Evolutionary conservation across 2,888 invertebrate genomes (phyloP).

Genomic region (Apodemia duryi): DNA sequence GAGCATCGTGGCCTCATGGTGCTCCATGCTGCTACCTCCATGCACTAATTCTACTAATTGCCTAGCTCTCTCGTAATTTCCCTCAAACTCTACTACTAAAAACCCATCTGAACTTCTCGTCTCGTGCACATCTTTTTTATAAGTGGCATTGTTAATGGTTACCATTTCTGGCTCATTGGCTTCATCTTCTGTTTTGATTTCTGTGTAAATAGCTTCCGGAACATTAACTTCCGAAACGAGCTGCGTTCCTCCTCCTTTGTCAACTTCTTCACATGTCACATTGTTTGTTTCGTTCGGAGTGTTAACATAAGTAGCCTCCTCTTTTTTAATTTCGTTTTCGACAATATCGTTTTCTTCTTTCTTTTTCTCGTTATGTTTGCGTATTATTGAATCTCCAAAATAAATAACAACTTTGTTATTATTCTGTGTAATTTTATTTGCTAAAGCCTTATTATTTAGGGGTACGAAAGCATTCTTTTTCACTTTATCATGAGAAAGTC

Average conservation of each 20-base stretch:
- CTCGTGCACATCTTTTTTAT: constrained; percentile 63
- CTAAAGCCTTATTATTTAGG: constrained; percentile 48
- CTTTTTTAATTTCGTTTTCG: constrained; percentile 45
- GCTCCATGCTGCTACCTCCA: constrained; percentile 61
- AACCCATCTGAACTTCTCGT: constrained; percentile 74
- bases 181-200: constrained; percentile 51
- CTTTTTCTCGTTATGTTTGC: constrained; percentile 69
- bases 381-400: constrained; percentile 83
- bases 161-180: constrained; percentile 44
- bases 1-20: constrained; percentile 66
- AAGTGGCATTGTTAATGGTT: constrained; percentile 62
- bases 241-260: constrained; percentile 55
- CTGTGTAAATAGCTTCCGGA: constrained; percentile 68
- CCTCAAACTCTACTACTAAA: constrained; percentile 81
- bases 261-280: constrained; percentile 52
- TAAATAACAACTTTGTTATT: constrained; percentile 86
- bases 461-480: constrained; percentile 57
- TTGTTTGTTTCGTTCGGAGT: constrained; percentile 58
- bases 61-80: constrained; percentile 79
- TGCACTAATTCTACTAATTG: constrained; percentile 80
- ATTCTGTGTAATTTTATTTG: constrained; percentile 70
- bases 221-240: constrained; percentile 61
- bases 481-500: constrained; percentile 68
- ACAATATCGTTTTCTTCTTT: constrained; percentile 53
- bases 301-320: constrained; percentile 70